Conservation (phyloP, 2,797 vertebrate species). For the Chiloscyllium punctatum region DNA sequence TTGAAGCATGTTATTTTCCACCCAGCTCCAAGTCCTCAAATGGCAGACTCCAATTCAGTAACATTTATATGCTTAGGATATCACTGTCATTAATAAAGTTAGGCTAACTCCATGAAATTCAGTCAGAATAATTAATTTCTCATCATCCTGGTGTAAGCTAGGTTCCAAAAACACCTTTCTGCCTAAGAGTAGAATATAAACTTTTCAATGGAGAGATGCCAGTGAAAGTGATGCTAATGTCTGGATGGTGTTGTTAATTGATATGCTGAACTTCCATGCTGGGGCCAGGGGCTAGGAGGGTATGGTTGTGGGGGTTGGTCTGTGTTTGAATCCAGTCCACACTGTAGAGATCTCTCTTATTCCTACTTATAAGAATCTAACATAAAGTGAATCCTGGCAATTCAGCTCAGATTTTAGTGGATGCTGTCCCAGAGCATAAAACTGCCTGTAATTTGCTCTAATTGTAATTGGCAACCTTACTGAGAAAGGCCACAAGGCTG, state of each 20-base stretch:
- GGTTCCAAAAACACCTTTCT: not conserved
- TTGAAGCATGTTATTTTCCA: not conserved
- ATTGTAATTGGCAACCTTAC: not conserved
- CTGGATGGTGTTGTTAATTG: not conserved
- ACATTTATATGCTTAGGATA: not conserved
- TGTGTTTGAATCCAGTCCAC: not conserved
- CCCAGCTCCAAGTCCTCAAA: not conserved
- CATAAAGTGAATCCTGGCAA: not conserved
- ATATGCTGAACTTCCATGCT: not conserved
- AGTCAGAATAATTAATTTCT: not conserved
- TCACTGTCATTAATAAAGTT: not conserved
- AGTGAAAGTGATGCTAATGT: not conserved
- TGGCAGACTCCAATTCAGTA: not conserved
- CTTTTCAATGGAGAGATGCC: not conserved
- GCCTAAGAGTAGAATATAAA: not conserved
- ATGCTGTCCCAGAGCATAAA: not conserved
- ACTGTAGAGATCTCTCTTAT: not conserved
- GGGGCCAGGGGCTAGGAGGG: not conserved
- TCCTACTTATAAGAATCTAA: not conserved
- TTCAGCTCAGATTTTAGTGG: not conserved
- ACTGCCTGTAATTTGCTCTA: not conserved
- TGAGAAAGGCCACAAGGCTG: constrained; percentile 1
- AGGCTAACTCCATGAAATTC: not conserved
- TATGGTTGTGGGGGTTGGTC: not conserved
- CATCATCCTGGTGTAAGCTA: not conserved